These are phyloP conservation scores for Orchestes rusci DNA, from an alignment of 2,888 invertebrate genomes.

Conservation along the genomic window DNA sequence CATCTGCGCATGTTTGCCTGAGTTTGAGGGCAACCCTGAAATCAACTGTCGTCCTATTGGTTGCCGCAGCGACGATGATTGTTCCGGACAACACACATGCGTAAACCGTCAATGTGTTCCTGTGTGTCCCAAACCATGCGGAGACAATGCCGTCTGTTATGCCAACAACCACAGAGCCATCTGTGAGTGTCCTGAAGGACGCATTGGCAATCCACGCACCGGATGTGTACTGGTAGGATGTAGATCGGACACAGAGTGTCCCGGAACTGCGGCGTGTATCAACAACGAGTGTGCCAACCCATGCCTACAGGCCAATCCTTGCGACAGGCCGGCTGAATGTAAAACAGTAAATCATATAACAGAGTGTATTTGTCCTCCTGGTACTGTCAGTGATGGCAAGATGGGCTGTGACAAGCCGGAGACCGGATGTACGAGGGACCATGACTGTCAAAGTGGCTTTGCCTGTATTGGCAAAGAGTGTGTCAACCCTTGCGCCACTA, in stretches of 20 bases:
- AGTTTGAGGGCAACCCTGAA: constrained; percentile 79
- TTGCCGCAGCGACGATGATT: constrained; percentile 69
- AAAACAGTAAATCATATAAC: constrained; percentile 67
- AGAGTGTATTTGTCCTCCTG: constrained; percentile 76
- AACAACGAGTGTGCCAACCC: constrained; percentile 74
- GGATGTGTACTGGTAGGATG: constrained; percentile 78
- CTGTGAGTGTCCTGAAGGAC: constrained; percentile 77
- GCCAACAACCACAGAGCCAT: constrained; percentile 73
- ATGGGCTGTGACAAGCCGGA: constrained; percentile 55
- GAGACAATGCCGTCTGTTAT: constrained; percentile 69
- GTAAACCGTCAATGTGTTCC: constrained; percentile 75
- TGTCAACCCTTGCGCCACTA: constrained; percentile 73
- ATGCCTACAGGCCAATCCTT: constrained; percentile 60
- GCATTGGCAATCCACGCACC: constrained; percentile 71
- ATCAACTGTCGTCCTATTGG: constrained; percentile 69
- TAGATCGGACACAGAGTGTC: constrained; percentile 72
- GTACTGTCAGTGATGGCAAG: constrained; percentile 57
- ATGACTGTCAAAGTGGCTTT: constrained; percentile 74
- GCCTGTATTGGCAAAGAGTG: constrained; percentile 79
- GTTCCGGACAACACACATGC: constrained; percentile 77
- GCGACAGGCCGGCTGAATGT: constrained; percentile 68
- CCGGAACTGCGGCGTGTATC: constrained; percentile 70
- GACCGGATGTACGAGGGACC: constrained; percentile 66
- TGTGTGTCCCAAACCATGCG: constrained; percentile 71
- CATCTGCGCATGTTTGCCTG: constrained; percentile 73